Evolutionary conservation across 2,797 vertebrate species (phyloP).

Genomic region (Argyrosomus regius): DNA sequence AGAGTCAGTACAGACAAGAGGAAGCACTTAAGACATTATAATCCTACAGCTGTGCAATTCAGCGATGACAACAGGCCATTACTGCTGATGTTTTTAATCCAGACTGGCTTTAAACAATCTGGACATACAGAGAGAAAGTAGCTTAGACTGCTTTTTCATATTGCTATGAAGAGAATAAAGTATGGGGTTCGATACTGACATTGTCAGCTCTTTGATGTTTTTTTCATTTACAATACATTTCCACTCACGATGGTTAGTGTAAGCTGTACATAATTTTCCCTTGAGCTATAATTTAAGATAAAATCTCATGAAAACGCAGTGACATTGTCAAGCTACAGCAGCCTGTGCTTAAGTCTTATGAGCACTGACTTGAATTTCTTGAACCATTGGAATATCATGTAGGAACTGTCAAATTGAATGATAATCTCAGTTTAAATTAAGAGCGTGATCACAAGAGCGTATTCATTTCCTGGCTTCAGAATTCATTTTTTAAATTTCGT

Average conservation of each 20-base stretch:
- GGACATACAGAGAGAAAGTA: conserved; percentile 52
- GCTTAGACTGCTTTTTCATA: conserved; percentile 36
- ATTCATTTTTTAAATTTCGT: conserved; percentile 15
- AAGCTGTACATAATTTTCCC: conserved; percentile 21
- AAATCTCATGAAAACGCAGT: conserved; percentile 28
- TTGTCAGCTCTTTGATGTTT: conserved; percentile 1
- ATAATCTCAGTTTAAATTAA: conserved; percentile 56
- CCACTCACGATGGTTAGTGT: conserved; percentile 32
- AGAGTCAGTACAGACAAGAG: conserved; percentile 44
- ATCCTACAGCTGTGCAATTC: conserved; percentile 66
- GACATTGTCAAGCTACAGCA: conserved; percentile 30
- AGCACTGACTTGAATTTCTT: conserved; percentile 38
- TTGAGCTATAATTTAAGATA: conserved; percentile 42
- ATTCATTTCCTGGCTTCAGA: conserved; percentile 24
- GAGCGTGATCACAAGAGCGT: conserved; percentile 31
- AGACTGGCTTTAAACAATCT: conserved; percentile 72
- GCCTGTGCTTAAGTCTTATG: conserved; percentile 30
- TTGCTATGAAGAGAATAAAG: conserved; percentile 13
- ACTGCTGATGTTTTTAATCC: conserved; percentile 74
- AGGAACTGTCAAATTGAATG: conserved; percentile 52
- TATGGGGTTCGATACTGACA: background rate
- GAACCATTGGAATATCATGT: conserved; percentile 42
- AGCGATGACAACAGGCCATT: conserved; percentile 69
- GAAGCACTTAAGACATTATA: conserved; percentile 65
- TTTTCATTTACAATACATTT: conserved; percentile 34